Base-by-base conservation (phyloP, 2,888 invertebrate genomes). In the Pterobdella sp. region DNA sequence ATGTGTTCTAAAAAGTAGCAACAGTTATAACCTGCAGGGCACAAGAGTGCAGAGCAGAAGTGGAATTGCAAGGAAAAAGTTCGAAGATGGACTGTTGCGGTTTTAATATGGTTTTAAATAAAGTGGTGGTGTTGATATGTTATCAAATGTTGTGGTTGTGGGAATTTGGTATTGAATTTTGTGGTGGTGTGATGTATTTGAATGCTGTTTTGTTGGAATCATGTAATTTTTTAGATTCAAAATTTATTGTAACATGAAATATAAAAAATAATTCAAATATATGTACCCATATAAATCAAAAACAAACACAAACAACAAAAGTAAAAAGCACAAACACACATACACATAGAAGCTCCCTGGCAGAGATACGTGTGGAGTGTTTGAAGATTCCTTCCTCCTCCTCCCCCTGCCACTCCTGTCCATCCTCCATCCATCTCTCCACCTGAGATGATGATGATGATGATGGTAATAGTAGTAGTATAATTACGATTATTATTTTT, bases 291-390 rank as follows among this genome's bases (percentile, higher is more conserved):
- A 14, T 14, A 49, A 14, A 49, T 49, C 22, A 49, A 49, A 14
- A 49, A 36, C 37, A 64, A 35, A 63, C 49, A 65, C 31, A 65
- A 18, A 65, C 65, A 65, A 14, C 32, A n/a, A 42, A 31, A 1
- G 32, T 31, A 42, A 34, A 4, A n/a, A 32, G 49, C 22, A 65
- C 35, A 64, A 65, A 66, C 34, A 52, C n/a, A 64, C 82, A 80
- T 81, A 88, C 88, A 80, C 84, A 80, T 14, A 89, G 80, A 52
- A 89, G 84, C 82, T 89, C 89, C 73, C 88, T 87, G 0, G 88
- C 89, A 0, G 88, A 88, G 76, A 89, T 86, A 73, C 89, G 85
- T 65, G 89, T 88, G 29, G 88, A 88, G 76, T 88, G 87, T 32
- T 87, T 87, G 75, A 86, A 87, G 0, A 87, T 87, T 63, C 86